phyloP scores from a whole-genome alignment of 2,797 vertebrate species.

The Fundulus diaphanus region DNA sequence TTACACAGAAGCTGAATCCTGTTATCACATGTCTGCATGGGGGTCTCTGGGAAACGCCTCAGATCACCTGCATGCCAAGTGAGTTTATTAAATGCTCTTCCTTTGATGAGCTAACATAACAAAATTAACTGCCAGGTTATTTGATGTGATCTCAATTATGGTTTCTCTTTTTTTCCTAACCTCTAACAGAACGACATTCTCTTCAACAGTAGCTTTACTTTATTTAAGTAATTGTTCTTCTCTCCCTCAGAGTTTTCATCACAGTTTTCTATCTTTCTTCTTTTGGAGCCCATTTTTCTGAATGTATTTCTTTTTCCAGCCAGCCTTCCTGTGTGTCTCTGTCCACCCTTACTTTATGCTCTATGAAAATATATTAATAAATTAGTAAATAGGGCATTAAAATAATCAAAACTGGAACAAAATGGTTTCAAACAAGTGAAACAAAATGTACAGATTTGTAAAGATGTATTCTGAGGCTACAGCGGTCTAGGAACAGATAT shows the following conservation, averaged over 20 bases:
- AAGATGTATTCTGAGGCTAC: too few relatives aligned
- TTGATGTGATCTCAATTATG: neutral
- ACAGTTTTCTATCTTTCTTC: neutral
- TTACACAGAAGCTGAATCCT: constrained; percentile 85
- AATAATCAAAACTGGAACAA: too few relatives aligned
- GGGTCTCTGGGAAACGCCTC: constrained; percentile 88
- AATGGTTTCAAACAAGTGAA: too few relatives aligned
- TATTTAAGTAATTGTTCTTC: neutral
- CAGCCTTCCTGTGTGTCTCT: too few relatives aligned
- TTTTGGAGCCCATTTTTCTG: neutral
- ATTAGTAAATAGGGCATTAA: too few relatives aligned
- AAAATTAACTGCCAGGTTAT: neutral
- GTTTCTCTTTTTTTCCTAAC: neutral
- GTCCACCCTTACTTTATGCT: too few relatives aligned
- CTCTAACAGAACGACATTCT: neutral
- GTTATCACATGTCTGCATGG: constrained; percentile 85
- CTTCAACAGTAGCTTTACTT: too few relatives aligned
- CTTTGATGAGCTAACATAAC: neutral
- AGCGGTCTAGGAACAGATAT: too few relatives aligned
- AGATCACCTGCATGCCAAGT: constrained; percentile 82
- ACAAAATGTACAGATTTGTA: too few relatives aligned
- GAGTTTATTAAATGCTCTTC: neutral
- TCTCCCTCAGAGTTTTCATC: neutral
- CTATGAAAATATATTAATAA: too few relatives aligned
- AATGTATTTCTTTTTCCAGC: too few relatives aligned